phyloP scores from a whole-genome alignment of 2,113 vertebrate species.

The Porphyrio hochstetteri region DNA sequence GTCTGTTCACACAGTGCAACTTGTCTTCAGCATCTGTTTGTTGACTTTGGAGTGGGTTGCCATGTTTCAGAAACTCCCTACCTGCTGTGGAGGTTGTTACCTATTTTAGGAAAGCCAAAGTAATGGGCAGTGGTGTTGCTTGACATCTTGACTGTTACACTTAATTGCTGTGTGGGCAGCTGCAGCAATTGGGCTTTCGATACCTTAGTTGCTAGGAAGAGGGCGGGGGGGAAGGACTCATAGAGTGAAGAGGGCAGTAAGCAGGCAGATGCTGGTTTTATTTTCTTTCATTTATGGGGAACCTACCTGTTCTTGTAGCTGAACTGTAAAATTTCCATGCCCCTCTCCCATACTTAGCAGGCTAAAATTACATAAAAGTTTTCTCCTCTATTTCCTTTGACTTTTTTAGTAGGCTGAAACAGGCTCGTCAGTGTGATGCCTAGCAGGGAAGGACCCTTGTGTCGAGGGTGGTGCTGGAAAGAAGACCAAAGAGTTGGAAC shows the following conservation, averaged over 20 bases:
- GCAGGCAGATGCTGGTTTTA: neutral
- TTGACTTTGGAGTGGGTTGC: neutral
- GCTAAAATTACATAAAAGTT: neutral
- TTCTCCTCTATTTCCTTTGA: neutral
- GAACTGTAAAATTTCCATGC: neutral
- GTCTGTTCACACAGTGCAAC: neutral
- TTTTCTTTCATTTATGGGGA: neutral
- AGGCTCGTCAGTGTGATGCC: neutral
- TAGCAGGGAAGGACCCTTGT: neutral
- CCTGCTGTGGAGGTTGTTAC: neutral
- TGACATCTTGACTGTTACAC: slow-evolving; percentile 17
- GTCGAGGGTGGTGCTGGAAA: neutral
- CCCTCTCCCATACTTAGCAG: neutral
- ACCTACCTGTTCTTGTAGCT: neutral
- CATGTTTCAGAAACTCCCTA: neutral
- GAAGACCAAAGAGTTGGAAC: neutral
- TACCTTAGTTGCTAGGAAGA: slow-evolving; percentile 4
- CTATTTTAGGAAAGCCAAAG: slow-evolving; percentile 8
- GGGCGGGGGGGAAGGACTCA: neutral
- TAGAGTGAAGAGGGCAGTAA: neutral
- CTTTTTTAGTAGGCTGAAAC: neutral
- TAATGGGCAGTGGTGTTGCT: slow-evolving; percentile 40
- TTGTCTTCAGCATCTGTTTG: neutral
- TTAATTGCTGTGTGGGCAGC: slow-evolving; percentile 51
- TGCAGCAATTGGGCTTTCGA: slow-evolving; percentile 24